Evolutionary conservation across 2,888 invertebrate genomes (phyloP), one percentile per base, ranked within the genome.

Genomic region (Aelia acuminata): DNA sequence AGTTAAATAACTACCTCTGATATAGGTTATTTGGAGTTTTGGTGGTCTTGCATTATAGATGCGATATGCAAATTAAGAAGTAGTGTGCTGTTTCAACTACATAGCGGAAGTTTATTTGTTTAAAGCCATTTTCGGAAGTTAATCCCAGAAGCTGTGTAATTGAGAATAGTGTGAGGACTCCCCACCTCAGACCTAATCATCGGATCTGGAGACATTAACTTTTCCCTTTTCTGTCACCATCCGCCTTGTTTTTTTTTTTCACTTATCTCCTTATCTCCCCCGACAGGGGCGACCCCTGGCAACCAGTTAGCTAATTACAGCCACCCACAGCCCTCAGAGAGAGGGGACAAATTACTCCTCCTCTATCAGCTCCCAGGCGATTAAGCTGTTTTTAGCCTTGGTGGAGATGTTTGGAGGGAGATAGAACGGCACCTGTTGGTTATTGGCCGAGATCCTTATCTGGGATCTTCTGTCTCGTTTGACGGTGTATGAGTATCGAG

Each of bases 201-300:
- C 26, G 31, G 57, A 57, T 57, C 57, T 31, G 57, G 57, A 11
- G 2, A 13, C 18, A 26, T 26, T 57, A 57, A 57, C 31, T 26
- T 31, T 57, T 57, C 57, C 57, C 57, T 31, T 57, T 26, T 57
- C 57, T 57, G 26, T 57, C 26, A 26, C 57, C 57, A 39, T 75
- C 75, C 75, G 75, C 43, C 43, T n/a, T 43, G 39, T 35, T 18
- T 75, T 57, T 57, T 57, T 75, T 75, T 70, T 70, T 70, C 70
- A 26, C 35, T 70, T 35, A 35, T 70, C 35, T 22, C 1, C 75
- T 75, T 75, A 75, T 39, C 75, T 39, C 2, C 26, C 35, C n/a
- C n/a, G n/a, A n/a, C n/a, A n/a, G 70, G 31, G 35, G 11, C 39
- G 15, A 8, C 75, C 75, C 4, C 26, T 35, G 3, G 15, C 39